Conservation (phyloP, 2,888 invertebrate genomes). For the Orthonevra nobilis region DNA sequence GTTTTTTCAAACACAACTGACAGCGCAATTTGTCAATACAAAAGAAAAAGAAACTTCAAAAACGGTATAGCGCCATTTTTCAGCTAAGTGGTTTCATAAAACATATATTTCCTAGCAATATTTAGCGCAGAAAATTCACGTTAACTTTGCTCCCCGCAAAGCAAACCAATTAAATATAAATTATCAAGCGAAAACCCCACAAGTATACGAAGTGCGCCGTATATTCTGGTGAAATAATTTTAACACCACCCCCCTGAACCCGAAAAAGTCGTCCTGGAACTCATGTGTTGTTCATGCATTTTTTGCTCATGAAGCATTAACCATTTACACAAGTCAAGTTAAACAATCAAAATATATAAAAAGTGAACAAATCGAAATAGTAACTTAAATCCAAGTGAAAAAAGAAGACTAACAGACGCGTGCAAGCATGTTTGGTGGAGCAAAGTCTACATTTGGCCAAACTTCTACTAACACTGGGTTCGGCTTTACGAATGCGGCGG, state of each 20-base stretch:
- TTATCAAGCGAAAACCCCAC: neutral
- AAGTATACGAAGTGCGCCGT: neutral
- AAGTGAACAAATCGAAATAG: conserved; percentile 3
- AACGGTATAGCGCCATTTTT: conserved; percentile 71
- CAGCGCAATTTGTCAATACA: conserved; percentile 45
- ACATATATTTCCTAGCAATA: conserved; percentile 26
- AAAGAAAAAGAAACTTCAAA: conserved; percentile 35
- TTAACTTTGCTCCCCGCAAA: neutral
- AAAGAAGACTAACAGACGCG: neutral
- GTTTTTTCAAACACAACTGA: conserved; percentile 8
- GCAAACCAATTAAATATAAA: neutral
- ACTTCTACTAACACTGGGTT: conserved; percentile 77
- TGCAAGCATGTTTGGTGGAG: conserved; percentile 76
- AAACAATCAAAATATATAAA: conserved; percentile 5
- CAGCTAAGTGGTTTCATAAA: conserved; percentile 43
- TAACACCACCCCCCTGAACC: neutral
- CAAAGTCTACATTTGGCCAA: conserved; percentile 81
- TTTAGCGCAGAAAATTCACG: conserved; percentile 4
- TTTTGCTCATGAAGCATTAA: conserved; percentile 19
- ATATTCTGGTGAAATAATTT: conserved; percentile 7
- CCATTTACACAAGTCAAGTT: conserved; percentile 36
- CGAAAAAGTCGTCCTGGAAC: neutral
- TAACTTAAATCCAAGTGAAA: neutral
- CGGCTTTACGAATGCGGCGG: conserved; percentile 75
- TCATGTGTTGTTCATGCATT: conserved; percentile 35